Percentiles rank a stretch among this genome's conserved stretches.
These are phyloP conservation scores for Microtus pennsylvanicus DNA, from an alignment of 2,113 vertebrate species.

Conservation along the genomic window DNA sequence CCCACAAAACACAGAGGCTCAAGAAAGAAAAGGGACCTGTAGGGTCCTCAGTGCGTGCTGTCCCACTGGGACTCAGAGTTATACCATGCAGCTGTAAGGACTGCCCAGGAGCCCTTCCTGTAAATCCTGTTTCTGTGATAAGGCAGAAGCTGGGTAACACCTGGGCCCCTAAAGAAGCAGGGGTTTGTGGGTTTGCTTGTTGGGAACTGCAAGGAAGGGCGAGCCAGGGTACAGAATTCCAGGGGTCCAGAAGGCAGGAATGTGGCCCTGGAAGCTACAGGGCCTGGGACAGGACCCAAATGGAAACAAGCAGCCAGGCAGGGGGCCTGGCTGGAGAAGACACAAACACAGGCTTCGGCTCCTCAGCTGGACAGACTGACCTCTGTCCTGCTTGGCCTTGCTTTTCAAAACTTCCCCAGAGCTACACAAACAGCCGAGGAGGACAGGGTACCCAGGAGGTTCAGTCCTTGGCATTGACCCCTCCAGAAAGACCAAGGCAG, in stretches of 20 bases:
- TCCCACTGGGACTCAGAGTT: too few relatives aligned
- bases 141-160: neutral
- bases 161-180: accelerated
- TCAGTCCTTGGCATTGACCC: too few relatives aligned
- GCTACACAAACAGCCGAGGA: neutral
- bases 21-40: neutral
- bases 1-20: neutral
- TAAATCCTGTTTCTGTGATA: neutral
- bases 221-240: neutral
- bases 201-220: neutral
- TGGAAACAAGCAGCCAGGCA: neutral
- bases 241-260: neutral
- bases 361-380: neutral
- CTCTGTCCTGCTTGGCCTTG: neutral
- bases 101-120: neutral
- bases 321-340: neutral
- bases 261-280: neutral
- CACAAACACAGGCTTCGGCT: neutral
- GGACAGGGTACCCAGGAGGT: neutral
- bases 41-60: neutral
- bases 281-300: neutral
- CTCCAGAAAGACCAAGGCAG: neutral
- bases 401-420: neutral
- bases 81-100: too few relatives aligned
- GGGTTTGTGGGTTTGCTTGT: neutral